Base-by-base conservation (phyloP, 2,113 vertebrate genomes). In the Lepus europaeus region DNA sequence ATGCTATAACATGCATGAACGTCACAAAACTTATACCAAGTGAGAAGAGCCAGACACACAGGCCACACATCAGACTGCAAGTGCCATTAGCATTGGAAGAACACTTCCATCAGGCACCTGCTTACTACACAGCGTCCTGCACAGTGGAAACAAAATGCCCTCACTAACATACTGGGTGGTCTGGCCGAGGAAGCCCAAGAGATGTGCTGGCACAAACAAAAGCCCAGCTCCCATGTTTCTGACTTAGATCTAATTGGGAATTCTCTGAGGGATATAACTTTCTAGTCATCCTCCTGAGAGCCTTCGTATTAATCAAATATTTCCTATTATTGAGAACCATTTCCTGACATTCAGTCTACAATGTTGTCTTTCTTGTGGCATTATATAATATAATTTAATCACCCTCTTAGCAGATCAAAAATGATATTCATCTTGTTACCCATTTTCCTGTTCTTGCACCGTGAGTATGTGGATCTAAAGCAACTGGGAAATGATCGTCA, bases 271-370 rank as follows among this genome's bases (percentile, higher is more conserved):
- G 29, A 74, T 39, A 73, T 39, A 66, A 53, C 33, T 83, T 59
- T 89, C 74, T 33, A 64, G 33, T 27, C 25, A 11, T 39, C 59
- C 59, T 81, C 39, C 13, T 5, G n/a, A 92, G 79, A 95, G 74
- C 22, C 74, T 66, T 96, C 84, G 63, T 27, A 83, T 95, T 91
- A 92, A 92, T 94, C 91, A 92, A 78, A 72, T 92, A 86, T 82
- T 97, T 97, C 69, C 72, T 81, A 53, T 94, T 88, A 95, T 36
- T 81, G 74, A 51, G 85, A 88, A 96, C 19, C 89, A 90, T 94
- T 96, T 95, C 93, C 96, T 96, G 94, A 91, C 70, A 88, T 51
- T 81, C 78, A 61, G 83, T 70, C 91, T 96, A 64, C 83, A 86
- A 92, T 91, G 90, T 95, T 92, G 66, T 95, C 72, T 85, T 92